Conservation (phyloP, 1,140 invertebrate genomes). For the Lepidurus arcticus region DNA sequence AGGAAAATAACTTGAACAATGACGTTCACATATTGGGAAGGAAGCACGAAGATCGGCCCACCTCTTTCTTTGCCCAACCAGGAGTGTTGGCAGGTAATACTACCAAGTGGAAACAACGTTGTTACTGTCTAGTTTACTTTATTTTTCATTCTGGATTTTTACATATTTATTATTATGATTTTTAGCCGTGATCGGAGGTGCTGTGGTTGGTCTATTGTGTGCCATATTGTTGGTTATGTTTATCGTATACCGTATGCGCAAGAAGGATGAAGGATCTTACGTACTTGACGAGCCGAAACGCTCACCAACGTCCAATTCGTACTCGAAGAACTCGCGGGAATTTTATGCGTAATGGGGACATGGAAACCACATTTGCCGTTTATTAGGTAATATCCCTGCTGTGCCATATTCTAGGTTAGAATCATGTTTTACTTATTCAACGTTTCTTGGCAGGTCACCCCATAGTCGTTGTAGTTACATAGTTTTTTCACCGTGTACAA, state of each 20-base stretch:
- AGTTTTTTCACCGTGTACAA: conserved; percentile 15
- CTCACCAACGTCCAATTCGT: conserved; percentile 81
- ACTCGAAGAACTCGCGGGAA: conserved; percentile 82
- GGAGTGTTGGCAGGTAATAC: conserved; percentile 82
- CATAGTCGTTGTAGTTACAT: conserved; percentile 14
- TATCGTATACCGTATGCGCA: conserved; percentile 97
- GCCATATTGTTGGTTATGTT: conserved; percentile 99
- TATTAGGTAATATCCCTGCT: not conserved
- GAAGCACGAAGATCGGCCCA: conserved; percentile 63
- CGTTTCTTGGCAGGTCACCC: not conserved
- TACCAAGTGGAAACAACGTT: not conserved
- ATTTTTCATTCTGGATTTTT: not conserved
- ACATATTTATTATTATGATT: conserved; percentile 44
- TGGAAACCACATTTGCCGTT: not conserved
- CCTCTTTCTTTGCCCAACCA: conserved; percentile 88
- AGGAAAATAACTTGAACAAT: not conserved
- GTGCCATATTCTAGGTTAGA: not conserved
- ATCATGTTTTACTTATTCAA: not conserved
- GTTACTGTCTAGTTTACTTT: not conserved
- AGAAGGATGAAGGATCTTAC: conserved; percentile 99
- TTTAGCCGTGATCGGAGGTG: conserved; percentile 94
- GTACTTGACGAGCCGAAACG: conserved; percentile 93
- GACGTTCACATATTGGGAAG: conserved; percentile 38
- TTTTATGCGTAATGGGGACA: conserved; percentile 79
- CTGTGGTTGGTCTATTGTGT: conserved; percentile 91